Evolutionary conservation across 2,888 invertebrate genomes (phyloP).

Genomic region (Choreutis nemorana): DNA sequence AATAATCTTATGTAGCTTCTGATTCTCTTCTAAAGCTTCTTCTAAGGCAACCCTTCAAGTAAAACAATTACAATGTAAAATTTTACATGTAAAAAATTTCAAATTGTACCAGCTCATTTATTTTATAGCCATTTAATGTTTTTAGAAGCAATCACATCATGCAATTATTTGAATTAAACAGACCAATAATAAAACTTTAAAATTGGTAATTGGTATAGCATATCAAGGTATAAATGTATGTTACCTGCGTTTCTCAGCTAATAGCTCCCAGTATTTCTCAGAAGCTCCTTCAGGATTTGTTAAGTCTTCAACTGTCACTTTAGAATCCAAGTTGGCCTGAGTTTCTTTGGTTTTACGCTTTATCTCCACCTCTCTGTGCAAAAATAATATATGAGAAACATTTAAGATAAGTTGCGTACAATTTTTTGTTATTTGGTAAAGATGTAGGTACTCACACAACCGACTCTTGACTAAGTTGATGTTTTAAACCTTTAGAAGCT

Average conservation of each 20-base stretch:
- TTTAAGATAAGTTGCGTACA: neutral
- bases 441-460: constrained; percentile 44
- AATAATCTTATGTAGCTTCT: constrained; percentile 55
- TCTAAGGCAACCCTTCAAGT: constrained; percentile 70
- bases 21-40: constrained; percentile 77
- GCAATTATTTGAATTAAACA: neutral
- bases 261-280: constrained; percentile 77
- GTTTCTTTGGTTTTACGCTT: constrained; percentile 60
- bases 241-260: constrained; percentile 76
- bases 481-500: constrained; percentile 54
- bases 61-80: constrained; percentile 4
- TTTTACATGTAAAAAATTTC: neutral
- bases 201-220: no score
- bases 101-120: neutral
- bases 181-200: no score
- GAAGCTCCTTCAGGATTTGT: constrained; percentile 74
- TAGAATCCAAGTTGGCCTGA: constrained; percentile 66
- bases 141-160: neutral
- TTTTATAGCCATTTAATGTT: constrained; percentile 1
- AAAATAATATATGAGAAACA: constrained; percentile 1
- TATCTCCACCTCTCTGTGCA: constrained; percentile 42
- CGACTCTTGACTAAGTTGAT: constrained; percentile 55
- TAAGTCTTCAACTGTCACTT: constrained; percentile 73
- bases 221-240: no score
- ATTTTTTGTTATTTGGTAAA: neutral